phyloP scores from a whole-genome alignment of 2,113 vertebrate species.

The Salvelinus sp. region DNA sequence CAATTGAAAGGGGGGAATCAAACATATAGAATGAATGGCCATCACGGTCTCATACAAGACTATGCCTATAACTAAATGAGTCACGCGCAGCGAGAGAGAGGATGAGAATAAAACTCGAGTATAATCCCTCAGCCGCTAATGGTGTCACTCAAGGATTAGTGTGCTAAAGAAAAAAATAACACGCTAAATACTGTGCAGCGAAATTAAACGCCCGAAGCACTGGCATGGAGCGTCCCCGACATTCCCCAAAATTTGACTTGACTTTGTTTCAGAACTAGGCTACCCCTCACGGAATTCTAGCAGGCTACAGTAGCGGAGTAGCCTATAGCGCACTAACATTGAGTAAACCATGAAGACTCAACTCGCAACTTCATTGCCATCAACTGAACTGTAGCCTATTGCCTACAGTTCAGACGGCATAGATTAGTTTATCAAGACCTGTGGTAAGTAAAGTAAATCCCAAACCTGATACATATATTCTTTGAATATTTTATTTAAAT shows the following conservation, averaged over 20 bases:
- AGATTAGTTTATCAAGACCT: not conserved
- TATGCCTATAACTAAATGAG: conserved; percentile 41
- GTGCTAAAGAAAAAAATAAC: conserved; percentile 47
- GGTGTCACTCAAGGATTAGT: conserved; percentile 74
- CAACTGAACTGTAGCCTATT: not conserved
- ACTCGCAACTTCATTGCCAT: not conserved
- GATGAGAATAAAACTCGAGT: conserved; percentile 52
- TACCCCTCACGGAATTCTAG: not conserved
- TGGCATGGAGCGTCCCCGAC: conserved; percentile 16
- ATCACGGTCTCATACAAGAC: conserved; percentile 2
- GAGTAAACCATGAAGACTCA: not conserved
- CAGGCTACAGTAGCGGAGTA: not conserved
- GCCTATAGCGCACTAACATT: not conserved
- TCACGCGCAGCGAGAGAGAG: conserved; percentile 43
- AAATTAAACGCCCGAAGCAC: conserved; percentile 52
- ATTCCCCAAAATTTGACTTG: not conserved
- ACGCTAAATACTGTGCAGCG: conserved; percentile 58
- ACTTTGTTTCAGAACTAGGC: conserved; percentile 2
- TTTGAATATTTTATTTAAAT: too few species aligned
- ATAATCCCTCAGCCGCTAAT: conserved; percentile 69
- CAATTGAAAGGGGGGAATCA: not conserved
- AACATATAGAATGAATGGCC: conserved; percentile 41
- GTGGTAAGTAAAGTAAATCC: not conserved
- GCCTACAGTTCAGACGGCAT: too few species aligned
- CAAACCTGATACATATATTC: not conserved